phyloP scores from a whole-genome alignment of 2,888 invertebrate genomes.

The Marasmarcha lunaedactyla region DNA sequence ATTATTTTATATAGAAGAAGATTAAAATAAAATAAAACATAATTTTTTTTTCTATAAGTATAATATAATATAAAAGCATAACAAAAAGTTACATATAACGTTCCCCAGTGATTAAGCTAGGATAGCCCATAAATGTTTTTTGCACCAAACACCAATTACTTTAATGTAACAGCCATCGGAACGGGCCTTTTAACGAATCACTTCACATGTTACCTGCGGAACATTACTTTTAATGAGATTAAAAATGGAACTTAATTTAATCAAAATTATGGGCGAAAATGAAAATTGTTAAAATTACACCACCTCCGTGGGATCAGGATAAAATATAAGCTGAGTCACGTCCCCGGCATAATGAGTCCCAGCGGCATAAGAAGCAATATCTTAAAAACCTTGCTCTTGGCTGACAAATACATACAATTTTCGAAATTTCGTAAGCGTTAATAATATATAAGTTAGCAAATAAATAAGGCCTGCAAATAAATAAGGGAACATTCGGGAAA shows the following conservation, averaged over 20 bases:
- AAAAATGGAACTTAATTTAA: slow-evolving; percentile 35
- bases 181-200: slow-evolving; percentile 56
- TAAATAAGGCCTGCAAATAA: neutral
- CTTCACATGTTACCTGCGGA: slow-evolving; percentile 39
- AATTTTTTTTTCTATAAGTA: no score
- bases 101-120: no score
- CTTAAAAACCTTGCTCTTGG: slow-evolving; percentile 58
- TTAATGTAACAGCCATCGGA: slow-evolving; percentile 62
- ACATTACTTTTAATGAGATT: slow-evolving; percentile 50
- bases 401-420: slow-evolving; percentile 60
- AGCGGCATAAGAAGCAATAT: slow-evolving; percentile 63
- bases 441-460: neutral
- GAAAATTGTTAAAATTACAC: no score
- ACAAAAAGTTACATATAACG: no score
- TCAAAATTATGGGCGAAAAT: slow-evolving; percentile 12
- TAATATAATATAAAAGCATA: no score
- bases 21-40: no score
- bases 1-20: no score
- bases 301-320: slow-evolving; percentile 34
- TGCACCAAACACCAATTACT: slow-evolving; percentile 60
- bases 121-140: slow-evolving; percentile 36
- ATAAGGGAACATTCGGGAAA: neutral
- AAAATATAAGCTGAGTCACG: slow-evolving; percentile 56
- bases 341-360: slow-evolving; percentile 58
- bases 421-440: slow-evolving; percentile 24